These are phyloP conservation scores for Busseola fusca DNA, from an alignment of 2,888 invertebrate genomes.

Conservation along the genomic window DNA sequence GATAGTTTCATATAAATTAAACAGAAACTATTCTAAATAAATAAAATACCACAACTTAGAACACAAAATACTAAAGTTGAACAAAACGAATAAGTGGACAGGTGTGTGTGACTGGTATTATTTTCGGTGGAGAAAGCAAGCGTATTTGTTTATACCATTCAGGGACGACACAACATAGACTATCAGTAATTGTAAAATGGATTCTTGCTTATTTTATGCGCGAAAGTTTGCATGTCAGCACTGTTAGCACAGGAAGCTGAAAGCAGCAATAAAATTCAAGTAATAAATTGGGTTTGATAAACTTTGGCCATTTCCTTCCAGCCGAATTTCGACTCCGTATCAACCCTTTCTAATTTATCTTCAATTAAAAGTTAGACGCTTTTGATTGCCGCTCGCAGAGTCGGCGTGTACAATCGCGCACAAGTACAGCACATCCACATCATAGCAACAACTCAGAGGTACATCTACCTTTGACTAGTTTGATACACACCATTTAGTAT, in stretches of 20 bases:
- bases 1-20: slow-evolving; percentile 73
- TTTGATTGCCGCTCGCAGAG: slow-evolving; percentile 46
- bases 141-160: slow-evolving; percentile 72
- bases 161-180: slow-evolving; percentile 86
- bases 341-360: slow-evolving; percentile 56
- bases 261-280: slow-evolving; percentile 51
- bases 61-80: slow-evolving; percentile 75
- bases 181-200: slow-evolving; percentile 68
- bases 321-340: slow-evolving; percentile 43
- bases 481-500: slow-evolving; percentile 81
- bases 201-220: slow-evolving; percentile 65
- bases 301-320: slow-evolving; percentile 59
- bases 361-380: slow-evolving; percentile 51
- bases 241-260: slow-evolving; percentile 45
- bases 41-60: slow-evolving; percentile 75
- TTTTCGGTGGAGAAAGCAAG: slow-evolving; percentile 76
- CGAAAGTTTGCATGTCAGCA: slow-evolving; percentile 52
- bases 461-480: slow-evolving; percentile 86
- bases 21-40: slow-evolving; percentile 85
- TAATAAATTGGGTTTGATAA: slow-evolving; percentile 50
- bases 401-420: slow-evolving; percentile 66
- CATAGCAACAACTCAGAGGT: slow-evolving; percentile 73
- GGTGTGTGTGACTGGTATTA: slow-evolving; percentile 76
- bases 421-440: slow-evolving; percentile 70
- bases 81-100: slow-evolving; percentile 71